Evolutionary conservation across 1,140 invertebrate genomes (phyloP).

Genomic region (Dendroctonus ponderosae): DNA sequence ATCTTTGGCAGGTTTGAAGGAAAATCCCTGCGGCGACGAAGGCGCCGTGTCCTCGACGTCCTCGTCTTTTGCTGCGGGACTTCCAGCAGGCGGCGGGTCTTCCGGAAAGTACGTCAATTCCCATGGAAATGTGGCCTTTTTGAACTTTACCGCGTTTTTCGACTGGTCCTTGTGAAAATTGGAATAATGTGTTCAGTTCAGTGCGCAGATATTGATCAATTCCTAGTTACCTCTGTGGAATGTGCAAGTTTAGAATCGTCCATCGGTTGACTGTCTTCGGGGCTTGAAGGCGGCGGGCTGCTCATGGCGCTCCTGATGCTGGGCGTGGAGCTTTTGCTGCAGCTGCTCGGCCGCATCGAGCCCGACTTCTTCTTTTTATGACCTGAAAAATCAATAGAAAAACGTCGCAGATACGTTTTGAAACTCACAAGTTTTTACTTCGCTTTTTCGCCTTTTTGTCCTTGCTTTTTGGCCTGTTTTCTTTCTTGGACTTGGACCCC

Average conservation of each 20-base stretch:
- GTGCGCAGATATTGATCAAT: background rate
- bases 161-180: background rate
- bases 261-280: background rate
- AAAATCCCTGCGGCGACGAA: conserved; percentile 13
- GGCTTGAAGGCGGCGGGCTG: conserved; percentile 37
- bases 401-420: background rate
- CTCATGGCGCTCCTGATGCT: conserved; percentile 45
- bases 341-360: conserved; percentile 43
- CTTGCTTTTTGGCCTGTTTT: conserved; percentile 20
- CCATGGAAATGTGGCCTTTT: conserved; percentile 1
- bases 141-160: background rate
- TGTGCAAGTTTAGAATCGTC: background rate
- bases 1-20: conserved; percentile 53
- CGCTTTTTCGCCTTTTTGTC: conserved; percentile 32
- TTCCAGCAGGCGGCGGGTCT: conserved; percentile 36
- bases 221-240: background rate
- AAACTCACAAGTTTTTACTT: conserved; percentile 27
- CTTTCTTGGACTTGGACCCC: conserved; percentile 40
- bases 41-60: conserved; percentile 10
- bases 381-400: background rate
- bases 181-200: too few species aligned
- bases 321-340: conserved; percentile 49
- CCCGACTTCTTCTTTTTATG: conserved; percentile 42
- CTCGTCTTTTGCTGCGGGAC: conserved; percentile 32
- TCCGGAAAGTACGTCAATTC: conserved; percentile 1